Evolutionary conservation across 2,888 invertebrate species (phyloP), one percentile per base, ranked within the genome.

Genomic region (Frankliniella fusca): DNA sequence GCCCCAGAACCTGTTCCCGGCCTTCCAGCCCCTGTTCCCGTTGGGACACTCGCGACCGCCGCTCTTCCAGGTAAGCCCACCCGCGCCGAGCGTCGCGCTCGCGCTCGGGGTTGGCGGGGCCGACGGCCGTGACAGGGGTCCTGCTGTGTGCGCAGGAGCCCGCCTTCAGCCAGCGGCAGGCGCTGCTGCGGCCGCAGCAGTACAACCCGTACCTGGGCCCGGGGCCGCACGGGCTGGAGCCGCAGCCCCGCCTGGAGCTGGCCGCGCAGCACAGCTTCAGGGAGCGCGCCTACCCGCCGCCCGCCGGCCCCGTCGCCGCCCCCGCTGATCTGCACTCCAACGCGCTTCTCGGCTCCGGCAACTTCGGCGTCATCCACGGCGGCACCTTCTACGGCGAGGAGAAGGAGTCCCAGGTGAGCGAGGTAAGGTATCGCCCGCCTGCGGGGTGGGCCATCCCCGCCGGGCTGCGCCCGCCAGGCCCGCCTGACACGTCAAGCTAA

Each of bases 321-420:
- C 70, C 70, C 70, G 70, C 70, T 1, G 70, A 76, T 27, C 23
- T 76, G 27, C 70, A 84, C 80, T 81, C 91, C 85, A 90, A 92
- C 38, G 91, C 92, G 80, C 90, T 95, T 20, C 88, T 96, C 9
- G 93, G 96, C 10, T 95, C 95, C 0, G 95, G 95, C 0, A 95
- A 95, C 88, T 96, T 96, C 86, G 95, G 95, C 0, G 95, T 96
- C 0, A 93, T 96, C 81, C 91, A 92, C 82, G 96, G 96, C 7
- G 96, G 95, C 8, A 96, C 96, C 5, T 96, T 95, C 88, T 94
- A 94, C 85, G 89, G 89, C 7, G 90, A 89, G 80, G 89, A 89
- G n/a, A 93, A 93, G 38, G 93, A 92, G 85, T 90, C 90, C 83
- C 89, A 89, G 48, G 89, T 87, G 18, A 18, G 38, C 38, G 38